These are phyloP conservation scores for Otus sunia DNA, from an alignment of 2,113 vertebrate genomes.

Conservation along the genomic window DNA sequence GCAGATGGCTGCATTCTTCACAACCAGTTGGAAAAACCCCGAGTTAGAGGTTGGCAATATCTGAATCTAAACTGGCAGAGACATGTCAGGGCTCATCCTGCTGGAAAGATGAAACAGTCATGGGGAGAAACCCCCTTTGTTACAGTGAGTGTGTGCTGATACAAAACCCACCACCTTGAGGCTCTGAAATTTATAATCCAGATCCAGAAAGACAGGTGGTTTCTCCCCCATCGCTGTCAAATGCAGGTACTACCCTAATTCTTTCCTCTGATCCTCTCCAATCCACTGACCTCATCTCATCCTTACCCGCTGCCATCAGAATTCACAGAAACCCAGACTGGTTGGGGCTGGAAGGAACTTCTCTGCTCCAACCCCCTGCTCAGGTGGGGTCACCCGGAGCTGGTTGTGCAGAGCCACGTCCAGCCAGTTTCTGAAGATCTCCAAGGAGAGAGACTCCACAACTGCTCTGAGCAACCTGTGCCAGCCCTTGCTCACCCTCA, in stretches of 20 bases:
- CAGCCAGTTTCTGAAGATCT: background rate
- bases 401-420: too few species aligned
- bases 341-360: background rate
- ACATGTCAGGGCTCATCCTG: background rate
- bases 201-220: background rate
- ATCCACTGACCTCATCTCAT: background rate
- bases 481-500: background rate
- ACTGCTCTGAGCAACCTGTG: background rate
- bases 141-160: background rate
- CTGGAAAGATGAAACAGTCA: background rate
- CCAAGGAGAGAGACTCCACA: background rate
- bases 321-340: background rate
- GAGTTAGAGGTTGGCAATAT: background rate
- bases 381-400: background rate
- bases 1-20: background rate
- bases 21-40: background rate
- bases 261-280: background rate
- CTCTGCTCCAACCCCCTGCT: background rate
- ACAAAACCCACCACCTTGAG: accelerated
- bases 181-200: background rate
- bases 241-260: background rate
- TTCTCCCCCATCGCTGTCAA: background rate
- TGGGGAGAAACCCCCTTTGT: background rate
- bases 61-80: background rate
- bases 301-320: background rate